These are phyloP conservation scores for Parazoanthus atlanticus DNA, from an alignment of 92 coral and sea anemone genomes.

Conservation along the genomic window DNA sequence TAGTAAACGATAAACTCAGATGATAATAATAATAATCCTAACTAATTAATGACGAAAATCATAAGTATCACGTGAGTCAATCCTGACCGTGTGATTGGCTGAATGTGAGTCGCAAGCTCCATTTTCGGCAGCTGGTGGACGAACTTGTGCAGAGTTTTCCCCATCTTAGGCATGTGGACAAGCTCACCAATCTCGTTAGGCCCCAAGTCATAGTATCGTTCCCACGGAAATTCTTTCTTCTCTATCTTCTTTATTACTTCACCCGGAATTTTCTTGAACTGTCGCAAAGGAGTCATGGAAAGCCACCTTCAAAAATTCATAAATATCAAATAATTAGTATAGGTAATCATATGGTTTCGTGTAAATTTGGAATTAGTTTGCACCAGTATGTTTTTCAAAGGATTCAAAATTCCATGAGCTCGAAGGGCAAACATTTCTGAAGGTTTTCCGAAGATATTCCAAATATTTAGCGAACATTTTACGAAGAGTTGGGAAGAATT, in stretches of 20 bases:
- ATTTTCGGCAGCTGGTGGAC: constrained; percentile 98
- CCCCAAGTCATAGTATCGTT: constrained; percentile 94
- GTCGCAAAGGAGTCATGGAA: constrained; percentile 97
- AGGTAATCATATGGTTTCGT: too few species aligned
- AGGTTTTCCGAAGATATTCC: background rate
- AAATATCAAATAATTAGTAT: background rate
- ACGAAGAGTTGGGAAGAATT: too few species aligned
- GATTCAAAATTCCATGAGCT: too few species aligned
- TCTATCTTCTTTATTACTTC: constrained; percentile 98
- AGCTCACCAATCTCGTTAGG: constrained; percentile 98
- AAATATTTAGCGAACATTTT: background rate
- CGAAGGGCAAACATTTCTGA: too few species aligned
- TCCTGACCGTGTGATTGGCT: constrained; percentile 95
- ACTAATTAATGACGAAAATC: background rate
- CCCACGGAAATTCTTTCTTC: constrained; percentile 99
- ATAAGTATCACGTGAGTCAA: background rate
- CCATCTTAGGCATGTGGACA: constrained; percentile 99
- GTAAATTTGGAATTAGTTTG: too few species aligned
- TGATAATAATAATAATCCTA: too few species aligned
- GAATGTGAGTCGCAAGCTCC: constrained; percentile 99
- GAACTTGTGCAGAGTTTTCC: constrained; percentile 95
- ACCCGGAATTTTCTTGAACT: constrained; percentile 96
- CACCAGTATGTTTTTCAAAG: too few species aligned
- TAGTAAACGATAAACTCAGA: too few species aligned
- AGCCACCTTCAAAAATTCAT: constrained; percentile 76